These are phyloP conservation scores for Macquaria australasica DNA, from an alignment of 2,113 vertebrate species.

Conservation along the genomic window DNA sequence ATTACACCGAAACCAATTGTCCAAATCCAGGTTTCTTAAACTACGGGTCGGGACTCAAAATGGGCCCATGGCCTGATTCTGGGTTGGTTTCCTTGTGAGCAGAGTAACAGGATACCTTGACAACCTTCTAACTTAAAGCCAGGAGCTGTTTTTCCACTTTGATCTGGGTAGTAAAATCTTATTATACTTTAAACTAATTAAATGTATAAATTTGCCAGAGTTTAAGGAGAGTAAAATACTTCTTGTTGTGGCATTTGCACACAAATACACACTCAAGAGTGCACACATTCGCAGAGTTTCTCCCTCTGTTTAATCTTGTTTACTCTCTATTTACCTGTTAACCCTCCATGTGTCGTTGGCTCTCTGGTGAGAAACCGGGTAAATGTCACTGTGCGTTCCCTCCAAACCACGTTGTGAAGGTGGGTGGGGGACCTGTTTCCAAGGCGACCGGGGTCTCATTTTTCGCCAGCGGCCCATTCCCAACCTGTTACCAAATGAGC, in stretches of 20 bases:
- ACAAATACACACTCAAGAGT: neutral
- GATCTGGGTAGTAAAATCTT: neutral
- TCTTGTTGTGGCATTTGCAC: neutral
- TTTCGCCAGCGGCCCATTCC: conserved; percentile 92
- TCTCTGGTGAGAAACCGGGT: conserved; percentile 51
- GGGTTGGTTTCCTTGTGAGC: conserved; percentile 1
- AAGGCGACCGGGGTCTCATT: conserved; percentile 90
- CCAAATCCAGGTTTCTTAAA: conserved; percentile 22
- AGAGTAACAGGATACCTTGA: conserved; percentile 30
- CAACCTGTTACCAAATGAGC: conserved; percentile 97
- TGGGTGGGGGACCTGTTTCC: conserved; percentile 85
- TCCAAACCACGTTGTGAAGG: conserved; percentile 70
- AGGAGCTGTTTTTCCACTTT: conserved; percentile 2
- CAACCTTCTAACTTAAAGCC: neutral
- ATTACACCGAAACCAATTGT: conserved; percentile 60
- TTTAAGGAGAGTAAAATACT: neutral
- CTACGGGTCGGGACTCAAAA: conserved; percentile 21
- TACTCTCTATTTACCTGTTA: conserved; percentile 37
- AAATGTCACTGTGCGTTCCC: conserved; percentile 83
- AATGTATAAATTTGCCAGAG: neutral
- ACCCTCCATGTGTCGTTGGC: conserved; percentile 28
- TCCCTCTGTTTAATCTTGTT: conserved; percentile 29
- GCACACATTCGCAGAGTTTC: neutral
- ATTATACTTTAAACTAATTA: neutral
- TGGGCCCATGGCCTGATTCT: conserved; percentile 12